Base-by-base conservation (phyloP, 2,888 invertebrate species). In the Cheilosia urbana region DNA sequence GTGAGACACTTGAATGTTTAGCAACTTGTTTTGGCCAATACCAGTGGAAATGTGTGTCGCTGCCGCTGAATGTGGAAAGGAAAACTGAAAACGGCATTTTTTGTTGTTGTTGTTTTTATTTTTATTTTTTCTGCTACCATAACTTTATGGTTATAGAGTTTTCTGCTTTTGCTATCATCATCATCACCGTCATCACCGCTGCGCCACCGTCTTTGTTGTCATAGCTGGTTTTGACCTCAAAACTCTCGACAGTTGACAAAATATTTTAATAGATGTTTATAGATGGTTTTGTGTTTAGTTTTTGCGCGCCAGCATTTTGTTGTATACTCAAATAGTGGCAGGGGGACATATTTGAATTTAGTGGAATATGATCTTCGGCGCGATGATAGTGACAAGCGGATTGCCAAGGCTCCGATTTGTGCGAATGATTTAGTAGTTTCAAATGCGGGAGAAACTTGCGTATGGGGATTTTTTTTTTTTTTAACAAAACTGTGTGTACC, bases 1-100 rank as follows among this genome's bases (percentile, higher is more conserved):
- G 55, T 49, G 24, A 68, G 47, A 68, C 55, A 47, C 71, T 78
- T 42, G 76, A 76, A 51, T 51, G 49, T 49, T 57, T 63, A 63
- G 13, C 80, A 73, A 75, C 80, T 80, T 68, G 73, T 63, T 80
- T 79, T 80, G 66, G 68, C 40, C 68, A 72, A 80, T 73, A 68
- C 21, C 73, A 62, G 21, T 49, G 66, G 65, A 58, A 79, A 80
- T 80, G 80, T 80, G 73, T 68, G 80, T 58, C 73, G 68, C 60
- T 53, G 57, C 19, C 37, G 40, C 71, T 51, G 13, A 45, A 68
- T 76, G 60, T 72, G 62, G 62, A 62, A 73, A 57, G 73, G 47
- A 80, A 80, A 80, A 80, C 40, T 68, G 21, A 58, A 68, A 79
- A 72, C 58, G 49, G 15, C 62, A 63, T 69, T 79, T 69, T 30